Evolutionary conservation across 2,113 vertebrate genomes (phyloP), one percentile per base, ranked within the genome.

Genomic region (Epinephelus lanceolatus): DNA sequence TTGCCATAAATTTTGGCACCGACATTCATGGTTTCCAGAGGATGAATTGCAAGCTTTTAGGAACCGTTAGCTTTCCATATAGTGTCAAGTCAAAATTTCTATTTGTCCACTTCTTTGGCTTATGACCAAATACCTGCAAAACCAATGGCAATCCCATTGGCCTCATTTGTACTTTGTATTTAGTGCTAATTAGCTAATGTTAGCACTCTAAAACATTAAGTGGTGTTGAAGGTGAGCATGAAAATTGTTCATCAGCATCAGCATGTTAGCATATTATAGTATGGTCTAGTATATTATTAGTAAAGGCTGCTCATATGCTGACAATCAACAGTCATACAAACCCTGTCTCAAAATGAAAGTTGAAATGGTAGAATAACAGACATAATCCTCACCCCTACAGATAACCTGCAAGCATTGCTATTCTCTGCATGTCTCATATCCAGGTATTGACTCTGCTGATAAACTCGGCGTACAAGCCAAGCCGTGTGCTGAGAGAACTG

Each of bases 381-480:
- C 40, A 6, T 14, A 18, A 63, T 14, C 23, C 19, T 52, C 17
- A 2, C 21, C 42, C n/a, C 15, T 37, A 27, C 7, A 33, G 47
- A 66, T 76, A 71, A 89, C 27, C 40, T 27, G 11, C 33, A 17
- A 59, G 13, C 49, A 33, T 59, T 62, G 6, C 19, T 37, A 70
- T 45, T 73, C 51, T 81, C 5, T 67, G 52, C 47, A 42, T 78
- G 63, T 81, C 61, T 84, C 60, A 14, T 69, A 14, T 84, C 21
- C 72, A 99, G 98, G 98, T 99, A 83, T 94, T 99, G 89, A 97
- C 97, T 75, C 92, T 99, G 66, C 91, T 99, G 89, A 99, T 99
- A 93, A 99, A 99, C 45, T 98, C 98, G 0, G 98, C 98, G 45
- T 99, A 99, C 93, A 99, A 99, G 86, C 98, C 98, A 23, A 99